These are phyloP conservation scores for Acyrthosiphon pisum DNA, from an alignment of 1,140 invertebrate species.

Conservation along the genomic window DNA sequence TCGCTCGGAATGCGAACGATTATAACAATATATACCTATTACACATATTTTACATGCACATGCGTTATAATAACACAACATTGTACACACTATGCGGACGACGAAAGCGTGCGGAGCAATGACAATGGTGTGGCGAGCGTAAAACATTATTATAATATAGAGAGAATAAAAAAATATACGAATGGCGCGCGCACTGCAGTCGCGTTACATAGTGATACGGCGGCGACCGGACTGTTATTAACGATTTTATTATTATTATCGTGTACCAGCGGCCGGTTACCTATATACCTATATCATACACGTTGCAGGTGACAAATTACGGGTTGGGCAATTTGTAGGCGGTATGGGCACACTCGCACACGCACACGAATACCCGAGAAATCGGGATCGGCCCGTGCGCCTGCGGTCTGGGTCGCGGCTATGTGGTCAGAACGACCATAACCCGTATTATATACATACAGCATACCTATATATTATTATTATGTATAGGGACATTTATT, in stretches of 20 bases:
- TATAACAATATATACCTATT: background rate
- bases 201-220: background rate
- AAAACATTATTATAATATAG: background rate
- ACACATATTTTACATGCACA: background rate
- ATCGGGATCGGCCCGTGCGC: slow-evolving; percentile 45
- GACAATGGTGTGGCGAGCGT: slow-evolving; percentile 34
- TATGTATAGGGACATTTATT: background rate
- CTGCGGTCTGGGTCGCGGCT: slow-evolving; percentile 33
- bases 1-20: slow-evolving; percentile 28
- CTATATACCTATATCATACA: background rate
- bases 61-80: background rate
- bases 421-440: slow-evolving; percentile 30
- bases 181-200: background rate
- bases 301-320: slow-evolving; percentile 52
- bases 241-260: slow-evolving; percentile 54
- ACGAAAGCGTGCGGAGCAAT: slow-evolving; percentile 31
- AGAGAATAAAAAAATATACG: background rate
- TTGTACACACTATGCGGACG: background rate
- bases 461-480: background rate
- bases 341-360: background rate
- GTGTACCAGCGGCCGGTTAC: background rate
- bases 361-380: slow-evolving; percentile 24
- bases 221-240: slow-evolving; percentile 48
- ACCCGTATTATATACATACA: background rate
- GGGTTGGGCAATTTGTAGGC: slow-evolving; percentile 55